Conservation (phyloP, 2,797 vertebrate species). For the Peromyscus eremicus region DNA sequence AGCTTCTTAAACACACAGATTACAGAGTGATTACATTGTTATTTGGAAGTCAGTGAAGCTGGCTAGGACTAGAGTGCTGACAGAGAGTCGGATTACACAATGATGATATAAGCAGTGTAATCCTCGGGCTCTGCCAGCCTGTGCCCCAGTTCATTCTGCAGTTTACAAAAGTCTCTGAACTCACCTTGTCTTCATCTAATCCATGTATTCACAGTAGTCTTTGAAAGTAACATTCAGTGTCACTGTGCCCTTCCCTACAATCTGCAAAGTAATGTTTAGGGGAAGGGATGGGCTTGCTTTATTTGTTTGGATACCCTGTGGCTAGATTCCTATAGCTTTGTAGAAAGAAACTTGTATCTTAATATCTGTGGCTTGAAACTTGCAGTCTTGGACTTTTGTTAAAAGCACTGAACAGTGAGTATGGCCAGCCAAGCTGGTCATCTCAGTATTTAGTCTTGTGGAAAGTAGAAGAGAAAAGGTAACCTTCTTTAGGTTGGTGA, state of each 20-base stretch:
- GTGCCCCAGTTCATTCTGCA: background rate
- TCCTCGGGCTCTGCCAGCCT: background rate
- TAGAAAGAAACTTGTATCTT: background rate
- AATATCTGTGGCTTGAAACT: background rate
- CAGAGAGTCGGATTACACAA: background rate
- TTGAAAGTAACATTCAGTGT: background rate
- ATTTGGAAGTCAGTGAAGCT: conserved; percentile 42
- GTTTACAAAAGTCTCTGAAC: background rate
- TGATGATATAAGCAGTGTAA: background rate
- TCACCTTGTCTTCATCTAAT: background rate
- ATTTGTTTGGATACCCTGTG: background rate
- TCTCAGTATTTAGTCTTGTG: background rate
- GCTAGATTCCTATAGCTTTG: background rate
- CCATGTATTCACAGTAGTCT: background rate
- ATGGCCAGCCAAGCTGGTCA: background rate
- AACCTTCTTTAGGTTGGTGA: background rate
- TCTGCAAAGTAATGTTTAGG: background rate
- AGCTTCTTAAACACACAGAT: conserved; percentile 52
- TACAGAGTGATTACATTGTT: conserved; percentile 16
- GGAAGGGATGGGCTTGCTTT: background rate
- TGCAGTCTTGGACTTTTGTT: background rate
- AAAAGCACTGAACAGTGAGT: background rate
- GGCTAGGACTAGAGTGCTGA: background rate
- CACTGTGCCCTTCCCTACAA: fast-evolving
- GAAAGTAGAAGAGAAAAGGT: background rate